These are phyloP conservation scores for Microplitis manilae DNA, from an alignment of 2,888 invertebrate genomes.

Conservation along the genomic window DNA sequence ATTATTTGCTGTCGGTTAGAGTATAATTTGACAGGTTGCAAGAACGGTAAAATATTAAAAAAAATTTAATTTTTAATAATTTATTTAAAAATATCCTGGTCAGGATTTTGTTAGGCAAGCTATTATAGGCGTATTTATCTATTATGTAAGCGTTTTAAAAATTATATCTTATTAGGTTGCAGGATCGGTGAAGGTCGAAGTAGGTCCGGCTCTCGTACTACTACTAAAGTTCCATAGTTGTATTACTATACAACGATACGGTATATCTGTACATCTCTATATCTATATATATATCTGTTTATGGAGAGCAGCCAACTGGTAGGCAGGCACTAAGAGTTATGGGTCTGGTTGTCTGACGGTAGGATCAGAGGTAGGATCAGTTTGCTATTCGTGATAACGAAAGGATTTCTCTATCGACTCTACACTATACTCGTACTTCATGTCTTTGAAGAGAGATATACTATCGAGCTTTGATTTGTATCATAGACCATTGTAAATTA, in stretches of 20 bases:
- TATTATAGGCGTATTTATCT: no score
- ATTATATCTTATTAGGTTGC: no score
- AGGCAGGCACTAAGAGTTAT: conserved; percentile 59
- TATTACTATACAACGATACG: neutral
- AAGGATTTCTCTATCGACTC: conserved; percentile 53
- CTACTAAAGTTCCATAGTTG: neutral
- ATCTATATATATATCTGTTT: conserved; percentile 52
- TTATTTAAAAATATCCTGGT: no score
- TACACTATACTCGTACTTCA: neutral
- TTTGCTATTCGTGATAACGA: conserved; percentile 59
- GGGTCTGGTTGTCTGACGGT: conserved; percentile 61
- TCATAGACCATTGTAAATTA: neutral
- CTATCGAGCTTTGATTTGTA: neutral
- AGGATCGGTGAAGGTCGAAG: no score
- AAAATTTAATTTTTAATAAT: no score
- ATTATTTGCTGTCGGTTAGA: no score
- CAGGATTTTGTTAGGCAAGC: no score
- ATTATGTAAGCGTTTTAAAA: no score
- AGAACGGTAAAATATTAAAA: no score
- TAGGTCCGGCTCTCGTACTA: no score
- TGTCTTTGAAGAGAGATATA: conserved; percentile 10
- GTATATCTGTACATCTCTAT: conserved; percentile 3
- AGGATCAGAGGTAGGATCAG: conserved; percentile 61
- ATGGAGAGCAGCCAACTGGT: conserved; percentile 65
- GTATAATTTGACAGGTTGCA: no score